Base-by-base conservation (phyloP, 2,888 invertebrate species). In the Leptopterna dolabrata region DNA sequence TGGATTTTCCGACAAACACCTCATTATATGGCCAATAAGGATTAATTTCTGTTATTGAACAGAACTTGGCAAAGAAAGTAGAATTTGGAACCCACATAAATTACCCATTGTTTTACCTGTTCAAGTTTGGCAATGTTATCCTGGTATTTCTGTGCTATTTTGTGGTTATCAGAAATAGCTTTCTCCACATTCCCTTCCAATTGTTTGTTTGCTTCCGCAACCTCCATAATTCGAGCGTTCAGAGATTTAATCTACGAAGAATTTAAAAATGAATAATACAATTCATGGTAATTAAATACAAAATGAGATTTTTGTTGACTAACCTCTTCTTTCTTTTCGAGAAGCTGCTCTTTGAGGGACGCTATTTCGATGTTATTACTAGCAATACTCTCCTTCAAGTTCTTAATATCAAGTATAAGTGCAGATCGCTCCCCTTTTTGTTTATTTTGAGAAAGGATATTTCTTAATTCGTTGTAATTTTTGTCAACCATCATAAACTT, bases 271-370 rank as follows among this genome's bases (percentile, higher is more conserved):
- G 24, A 70, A 11, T 16, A 70, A 19, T n/a, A 13, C n/a, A n/a
- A n/a, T n/a, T n/a, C n/a, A n/a, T n/a, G 70, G 1, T 70, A 19
- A 2, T 19, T 29, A 70, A 4, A 70, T 70, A 70, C 63, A 27
- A 36, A 36, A 4, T 24, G 9, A 70, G 7, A 6, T 27, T 24
- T 9, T 19, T 4, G 41, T 36, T 76, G 19, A 76, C 13, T 6
- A 16, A 92, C 93, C 92, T 93, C 92, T 89, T 91, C 91, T 88
- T 91, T 91, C 90, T 92, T 92, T 24, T 91, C 89, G 89, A 91
- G 91, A 9, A 93, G 91, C 27, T 91, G 91, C 87, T 91, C 91
- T 1, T 91, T 92, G 88, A 93, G 90, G 51, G 92, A 91, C 88
- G 92, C 91, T 88, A 93, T 92, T n/a, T 92, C 92, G 13, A 55